These are phyloP conservation scores for Castor canadensis DNA, from an alignment of 2,113 vertebrate genomes.

Conservation along the genomic window DNA sequence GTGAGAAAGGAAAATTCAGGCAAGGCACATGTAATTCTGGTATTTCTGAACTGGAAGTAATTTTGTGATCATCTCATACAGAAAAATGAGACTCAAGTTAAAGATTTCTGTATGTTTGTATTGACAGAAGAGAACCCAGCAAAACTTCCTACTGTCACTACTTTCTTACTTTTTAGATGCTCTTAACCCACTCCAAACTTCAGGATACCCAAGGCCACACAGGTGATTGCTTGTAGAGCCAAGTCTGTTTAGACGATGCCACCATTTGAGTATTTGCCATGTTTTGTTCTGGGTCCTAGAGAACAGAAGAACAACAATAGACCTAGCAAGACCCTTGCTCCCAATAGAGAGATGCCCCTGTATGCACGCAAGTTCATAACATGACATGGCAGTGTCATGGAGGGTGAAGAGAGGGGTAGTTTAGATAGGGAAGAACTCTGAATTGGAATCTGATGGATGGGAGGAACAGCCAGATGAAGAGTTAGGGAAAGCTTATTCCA, in stretches of 20 bases:
- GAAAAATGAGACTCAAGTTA: neutral
- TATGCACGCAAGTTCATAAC: neutral
- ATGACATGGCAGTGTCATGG: neutral
- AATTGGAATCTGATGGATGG: neutral
- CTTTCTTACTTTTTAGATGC: neutral
- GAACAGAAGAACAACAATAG: neutral
- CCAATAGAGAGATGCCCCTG: neutral
- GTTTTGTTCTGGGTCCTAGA: neutral
- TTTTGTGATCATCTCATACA: neutral
- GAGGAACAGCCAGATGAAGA: neutral
- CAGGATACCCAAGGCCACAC: neutral
- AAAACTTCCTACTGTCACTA: no score
- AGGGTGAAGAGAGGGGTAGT: neutral
- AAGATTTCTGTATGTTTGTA: neutral
- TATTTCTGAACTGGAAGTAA: neutral
- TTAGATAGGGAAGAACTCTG: neutral
- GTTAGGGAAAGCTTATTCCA: neutral
- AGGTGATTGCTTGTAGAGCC: neutral
- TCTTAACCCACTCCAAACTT: neutral
- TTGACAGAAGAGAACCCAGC: constrained; percentile 12
- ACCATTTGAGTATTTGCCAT: neutral
- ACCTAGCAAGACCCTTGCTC: neutral
- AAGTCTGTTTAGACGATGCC: neutral
- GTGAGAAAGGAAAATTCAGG: neutral
- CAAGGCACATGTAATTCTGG: neutral